phyloP scores from a whole-genome alignment of 2,113 vertebrate species.

The Corythaixoides concolor region DNA sequence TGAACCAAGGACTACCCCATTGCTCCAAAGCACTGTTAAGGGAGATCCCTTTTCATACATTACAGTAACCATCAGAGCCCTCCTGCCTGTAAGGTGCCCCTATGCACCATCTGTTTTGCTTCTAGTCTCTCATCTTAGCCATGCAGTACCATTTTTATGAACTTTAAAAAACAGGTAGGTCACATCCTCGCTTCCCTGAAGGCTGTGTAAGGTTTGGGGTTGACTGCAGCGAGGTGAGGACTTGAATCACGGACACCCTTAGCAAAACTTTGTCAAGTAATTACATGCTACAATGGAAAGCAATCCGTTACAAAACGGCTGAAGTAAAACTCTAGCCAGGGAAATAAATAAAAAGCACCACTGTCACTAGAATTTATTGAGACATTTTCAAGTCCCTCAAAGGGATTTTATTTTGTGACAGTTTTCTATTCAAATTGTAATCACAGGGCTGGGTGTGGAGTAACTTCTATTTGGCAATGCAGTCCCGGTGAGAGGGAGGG shows the following conservation, averaged over 20 bases:
- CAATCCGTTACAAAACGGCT: neutral
- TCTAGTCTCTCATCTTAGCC: neutral
- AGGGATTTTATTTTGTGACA: neutral
- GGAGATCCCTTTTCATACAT: neutral
- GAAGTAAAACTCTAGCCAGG: neutral
- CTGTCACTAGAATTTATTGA: constrained; percentile 4
- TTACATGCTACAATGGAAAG: neutral
- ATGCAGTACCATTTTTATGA: neutral
- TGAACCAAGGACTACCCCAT: neutral
- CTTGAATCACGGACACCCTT: neutral
- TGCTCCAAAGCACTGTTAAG: neutral
- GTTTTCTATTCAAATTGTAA: constrained; percentile 27
- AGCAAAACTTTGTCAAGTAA: neutral
- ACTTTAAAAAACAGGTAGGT: neutral
- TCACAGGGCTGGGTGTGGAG: constrained; percentile 21
- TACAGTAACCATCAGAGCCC: neutral
- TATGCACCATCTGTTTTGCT: neutral
- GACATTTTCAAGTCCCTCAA: neutral
- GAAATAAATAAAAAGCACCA: neutral
- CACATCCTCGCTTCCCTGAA: neutral
- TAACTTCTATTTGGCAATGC: constrained; percentile 19
- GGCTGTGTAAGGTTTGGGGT: neutral
- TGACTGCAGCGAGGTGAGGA: neutral
- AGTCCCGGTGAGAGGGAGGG: neutral
- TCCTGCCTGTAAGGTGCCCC: neutral